phyloP scores from a whole-genome alignment of 2,113 vertebrate genomes.

The Gobius niger region DNA sequence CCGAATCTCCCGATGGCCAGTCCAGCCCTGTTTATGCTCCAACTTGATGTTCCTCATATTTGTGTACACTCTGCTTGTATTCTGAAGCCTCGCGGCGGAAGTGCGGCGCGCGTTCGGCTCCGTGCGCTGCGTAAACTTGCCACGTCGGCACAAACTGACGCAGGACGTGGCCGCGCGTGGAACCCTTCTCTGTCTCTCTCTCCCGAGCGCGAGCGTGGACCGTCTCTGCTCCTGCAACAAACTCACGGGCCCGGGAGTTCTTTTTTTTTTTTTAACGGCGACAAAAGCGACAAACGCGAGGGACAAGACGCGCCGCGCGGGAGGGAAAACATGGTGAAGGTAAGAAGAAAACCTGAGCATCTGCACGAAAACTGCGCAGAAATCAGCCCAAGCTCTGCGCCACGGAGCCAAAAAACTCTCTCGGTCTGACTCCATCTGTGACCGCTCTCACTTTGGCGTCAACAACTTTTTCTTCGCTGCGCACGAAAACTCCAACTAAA shows the following conservation, averaged over 20 bases:
- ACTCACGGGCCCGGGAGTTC: too few species aligned
- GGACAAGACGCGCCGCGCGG: too few species aligned
- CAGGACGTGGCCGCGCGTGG: neutral
- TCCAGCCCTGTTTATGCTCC: too few species aligned
- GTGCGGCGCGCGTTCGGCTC: neutral
- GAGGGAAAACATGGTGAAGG: neutral
- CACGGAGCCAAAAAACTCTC: neutral
- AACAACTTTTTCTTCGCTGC: too few species aligned
- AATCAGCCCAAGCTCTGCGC: neutral
- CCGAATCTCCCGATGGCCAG: too few species aligned
- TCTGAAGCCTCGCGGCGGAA: neutral
- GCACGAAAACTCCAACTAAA: too few species aligned
- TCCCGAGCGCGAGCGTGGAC: neutral
- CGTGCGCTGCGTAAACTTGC: neutral
- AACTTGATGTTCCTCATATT: too few species aligned
- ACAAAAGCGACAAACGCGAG: too few species aligned
- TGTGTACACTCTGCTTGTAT: neutral
- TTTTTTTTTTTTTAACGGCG: too few species aligned
- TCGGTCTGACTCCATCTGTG: too few species aligned
- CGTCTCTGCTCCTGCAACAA: neutral
- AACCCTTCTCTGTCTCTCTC: neutral
- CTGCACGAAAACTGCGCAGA: neutral
- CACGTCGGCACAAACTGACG: slow-evolving; percentile 9
- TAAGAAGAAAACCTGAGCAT: neutral
- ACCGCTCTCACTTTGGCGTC: too few species aligned